phyloP scores from a whole-genome alignment of 2,797 vertebrate species.

The Macroramphosus scolopax region DNA sequence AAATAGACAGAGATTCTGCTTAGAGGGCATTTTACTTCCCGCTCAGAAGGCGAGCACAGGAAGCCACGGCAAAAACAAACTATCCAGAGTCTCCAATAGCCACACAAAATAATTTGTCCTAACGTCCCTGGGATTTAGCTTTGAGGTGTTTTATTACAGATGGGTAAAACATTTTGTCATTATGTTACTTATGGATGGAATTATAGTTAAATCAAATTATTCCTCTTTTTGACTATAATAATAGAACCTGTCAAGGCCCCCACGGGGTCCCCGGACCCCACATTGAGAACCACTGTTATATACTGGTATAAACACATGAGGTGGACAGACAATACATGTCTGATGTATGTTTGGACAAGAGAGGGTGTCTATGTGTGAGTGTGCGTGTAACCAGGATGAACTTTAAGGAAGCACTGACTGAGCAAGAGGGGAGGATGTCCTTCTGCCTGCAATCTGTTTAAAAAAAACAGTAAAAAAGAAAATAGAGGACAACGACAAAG shows the following conservation, averaged over 20 bases:
- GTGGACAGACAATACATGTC: neutral
- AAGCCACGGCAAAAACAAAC: conserved; percentile 75
- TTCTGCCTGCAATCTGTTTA: conserved; percentile 18
- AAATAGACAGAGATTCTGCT: conserved; percentile 74
- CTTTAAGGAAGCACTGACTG: conserved; percentile 41
- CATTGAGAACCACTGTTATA: too few species aligned
- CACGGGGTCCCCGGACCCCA: too few species aligned
- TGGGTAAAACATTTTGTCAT: too few species aligned
- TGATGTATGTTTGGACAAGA: neutral
- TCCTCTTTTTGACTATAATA: too few species aligned
- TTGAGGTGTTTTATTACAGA: too few species aligned
- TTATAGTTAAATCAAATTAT: too few species aligned
- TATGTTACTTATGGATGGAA: too few species aligned
- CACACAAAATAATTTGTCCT: too few species aligned
- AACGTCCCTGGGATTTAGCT: too few species aligned
- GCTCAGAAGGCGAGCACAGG: conserved; percentile 67
- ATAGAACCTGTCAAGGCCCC: too few species aligned
- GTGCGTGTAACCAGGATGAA: conserved; percentile 20
- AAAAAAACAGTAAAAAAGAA: conserved; percentile 43
- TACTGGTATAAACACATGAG: conserved; percentile 1
- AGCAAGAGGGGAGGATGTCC: conserved; percentile 26
- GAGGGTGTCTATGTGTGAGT: neutral
- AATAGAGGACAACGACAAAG: conserved; percentile 17
- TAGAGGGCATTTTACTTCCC: conserved; percentile 74
- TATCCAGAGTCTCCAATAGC: conserved; percentile 38